phyloP scores from a whole-genome alignment of 2,113 vertebrate species.

The Pao palembangensis region DNA sequence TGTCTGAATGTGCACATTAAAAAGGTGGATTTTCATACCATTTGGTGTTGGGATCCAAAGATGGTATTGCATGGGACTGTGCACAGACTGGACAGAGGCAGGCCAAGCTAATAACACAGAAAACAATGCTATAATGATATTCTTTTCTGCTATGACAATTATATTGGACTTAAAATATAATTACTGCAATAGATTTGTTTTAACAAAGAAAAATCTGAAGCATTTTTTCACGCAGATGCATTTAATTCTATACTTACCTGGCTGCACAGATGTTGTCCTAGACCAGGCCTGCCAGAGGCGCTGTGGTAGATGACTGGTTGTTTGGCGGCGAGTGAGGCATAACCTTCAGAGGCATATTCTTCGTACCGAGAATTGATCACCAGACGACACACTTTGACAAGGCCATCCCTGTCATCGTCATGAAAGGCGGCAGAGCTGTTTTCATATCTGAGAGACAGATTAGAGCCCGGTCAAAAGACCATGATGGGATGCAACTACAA shows the following conservation, averaged over 20 bases:
- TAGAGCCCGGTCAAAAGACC: neutral
- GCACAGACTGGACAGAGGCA: slow-evolving; percentile 81
- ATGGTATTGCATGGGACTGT: slow-evolving; percentile 95
- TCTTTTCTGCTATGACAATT: neutral
- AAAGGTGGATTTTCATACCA: slow-evolving; percentile 77
- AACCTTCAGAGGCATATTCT: slow-evolving; percentile 88
- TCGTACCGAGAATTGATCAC: slow-evolving; percentile 89
- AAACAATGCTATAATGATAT: slow-evolving; percentile 1
- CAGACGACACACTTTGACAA: slow-evolving; percentile 88
- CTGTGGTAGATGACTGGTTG: slow-evolving; percentile 93
- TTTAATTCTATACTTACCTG: slow-evolving; percentile 75
- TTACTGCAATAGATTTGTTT: too few relatives aligned
- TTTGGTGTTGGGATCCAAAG: slow-evolving; percentile 97
- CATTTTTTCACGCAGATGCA: too few relatives aligned
- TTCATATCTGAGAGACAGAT: slow-evolving; percentile 80
- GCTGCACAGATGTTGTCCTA: slow-evolving; percentile 90
- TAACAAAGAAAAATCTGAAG: too few relatives aligned
- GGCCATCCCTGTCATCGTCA: slow-evolving; percentile 90
- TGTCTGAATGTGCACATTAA: neutral
- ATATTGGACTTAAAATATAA: too few relatives aligned
- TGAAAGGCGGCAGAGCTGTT: slow-evolving; percentile 95
- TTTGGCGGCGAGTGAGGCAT: slow-evolving; percentile 75
- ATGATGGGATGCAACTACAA: too few relatives aligned
- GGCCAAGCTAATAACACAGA: slow-evolving; percentile 63
- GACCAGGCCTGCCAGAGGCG: slow-evolving; percentile 84